Evolutionary conservation across 2,113 vertebrate species (phyloP).

Genomic region (Lota lota): DNA sequence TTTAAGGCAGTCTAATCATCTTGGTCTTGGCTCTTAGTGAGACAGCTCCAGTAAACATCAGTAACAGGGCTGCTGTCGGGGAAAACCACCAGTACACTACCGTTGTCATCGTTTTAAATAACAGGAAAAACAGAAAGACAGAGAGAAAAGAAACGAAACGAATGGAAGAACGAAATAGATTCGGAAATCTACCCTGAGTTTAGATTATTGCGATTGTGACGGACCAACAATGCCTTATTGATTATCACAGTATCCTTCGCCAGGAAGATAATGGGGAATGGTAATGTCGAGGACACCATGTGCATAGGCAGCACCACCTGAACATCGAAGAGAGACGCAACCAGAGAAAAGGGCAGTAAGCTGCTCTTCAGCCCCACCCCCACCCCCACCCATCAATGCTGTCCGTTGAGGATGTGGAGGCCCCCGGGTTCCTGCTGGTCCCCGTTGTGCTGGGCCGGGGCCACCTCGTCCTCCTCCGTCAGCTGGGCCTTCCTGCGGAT

Average conservation of each 20-base stretch:
- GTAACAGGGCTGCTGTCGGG: too few species aligned
- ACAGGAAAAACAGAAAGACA: background rate
- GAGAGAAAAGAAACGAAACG: background rate
- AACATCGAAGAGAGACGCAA: background rate
- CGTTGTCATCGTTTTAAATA: too few species aligned
- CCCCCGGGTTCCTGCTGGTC: constrained; percentile 23
- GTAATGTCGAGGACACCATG: background rate
- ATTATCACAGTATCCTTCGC: background rate
- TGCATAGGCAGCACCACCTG: background rate
- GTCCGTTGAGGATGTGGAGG: constrained; percentile 62
- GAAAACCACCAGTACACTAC: too few species aligned
- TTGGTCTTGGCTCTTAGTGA: too few species aligned
- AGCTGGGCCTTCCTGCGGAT: constrained; percentile 72
- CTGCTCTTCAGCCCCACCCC: too few species aligned
- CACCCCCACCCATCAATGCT: constrained; percentile 46
- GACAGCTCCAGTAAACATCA: too few species aligned
- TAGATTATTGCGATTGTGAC: background rate
- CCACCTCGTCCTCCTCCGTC: constrained; percentile 54
- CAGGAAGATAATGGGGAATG: background rate
- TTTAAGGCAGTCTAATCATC: too few species aligned
- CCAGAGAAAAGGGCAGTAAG: background rate
- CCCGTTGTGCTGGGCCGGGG: constrained; percentile 50
- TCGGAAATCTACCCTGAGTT: background rate
- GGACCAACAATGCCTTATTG: background rate
- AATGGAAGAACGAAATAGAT: background rate